These are phyloP conservation scores for Tolmerus cingulatus DNA, from an alignment of 2,888 invertebrate species.

Conservation along the genomic window DNA sequence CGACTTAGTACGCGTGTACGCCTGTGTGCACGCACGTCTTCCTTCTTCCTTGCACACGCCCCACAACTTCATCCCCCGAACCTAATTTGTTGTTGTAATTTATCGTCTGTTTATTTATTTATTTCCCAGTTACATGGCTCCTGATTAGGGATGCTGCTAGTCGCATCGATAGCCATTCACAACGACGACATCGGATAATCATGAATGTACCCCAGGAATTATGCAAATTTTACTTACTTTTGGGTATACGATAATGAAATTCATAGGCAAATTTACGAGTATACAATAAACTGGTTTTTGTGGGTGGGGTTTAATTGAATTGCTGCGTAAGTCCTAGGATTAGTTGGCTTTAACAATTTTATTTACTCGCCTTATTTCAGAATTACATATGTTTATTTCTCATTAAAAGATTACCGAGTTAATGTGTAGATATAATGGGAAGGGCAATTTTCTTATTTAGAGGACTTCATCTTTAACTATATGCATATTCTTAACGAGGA, in stretches of 20 bases:
- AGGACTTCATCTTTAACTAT: neutral
- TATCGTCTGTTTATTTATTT: slow-evolving; percentile 45
- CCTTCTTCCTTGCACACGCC: slow-evolving; percentile 45
- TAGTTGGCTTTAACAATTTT: neutral
- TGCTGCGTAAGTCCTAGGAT: neutral
- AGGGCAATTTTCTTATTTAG: neutral
- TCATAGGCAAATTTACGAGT: neutral
- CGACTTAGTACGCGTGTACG: slow-evolving; percentile 46
- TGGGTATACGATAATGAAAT: neutral
- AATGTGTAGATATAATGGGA: neutral
- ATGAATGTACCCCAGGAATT: neutral
- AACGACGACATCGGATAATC: neutral
- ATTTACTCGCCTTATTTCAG: neutral
- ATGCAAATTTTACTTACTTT: neutral
- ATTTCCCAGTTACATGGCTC: slow-evolving; percentile 14
- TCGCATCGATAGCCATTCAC: neutral
- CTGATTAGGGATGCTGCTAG: slow-evolving; percentile 45
- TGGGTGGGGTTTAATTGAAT: neutral
- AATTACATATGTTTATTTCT: neutral
- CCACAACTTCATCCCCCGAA: neutral
- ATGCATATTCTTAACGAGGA: neutral
- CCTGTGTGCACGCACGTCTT: slow-evolving; percentile 30
- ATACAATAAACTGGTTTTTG: neutral
- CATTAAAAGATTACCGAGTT: neutral
- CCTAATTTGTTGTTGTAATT: slow-evolving; percentile 45